Evolutionary conservation across 1,140 invertebrate genomes (phyloP).

Genomic region (Tetragonula clypearis): DNA sequence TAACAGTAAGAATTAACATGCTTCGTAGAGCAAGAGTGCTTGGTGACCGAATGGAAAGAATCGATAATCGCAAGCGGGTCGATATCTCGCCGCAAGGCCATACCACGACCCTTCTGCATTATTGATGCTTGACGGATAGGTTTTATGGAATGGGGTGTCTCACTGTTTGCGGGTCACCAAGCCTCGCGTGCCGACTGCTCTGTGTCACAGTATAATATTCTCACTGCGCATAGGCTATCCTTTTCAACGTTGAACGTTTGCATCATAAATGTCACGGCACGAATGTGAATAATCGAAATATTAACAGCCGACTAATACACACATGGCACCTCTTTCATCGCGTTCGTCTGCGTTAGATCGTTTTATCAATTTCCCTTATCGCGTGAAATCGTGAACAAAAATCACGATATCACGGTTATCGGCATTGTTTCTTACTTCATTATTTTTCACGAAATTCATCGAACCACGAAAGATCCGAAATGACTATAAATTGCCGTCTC

Average conservation of each 20-base stretch:
- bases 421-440: background rate
- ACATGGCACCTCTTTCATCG: background rate
- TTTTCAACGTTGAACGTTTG: background rate
- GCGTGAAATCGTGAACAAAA: background rate
- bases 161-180: conserved; percentile 67
- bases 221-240: conserved; percentile 34
- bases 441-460: background rate
- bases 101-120: conserved; percentile 74
- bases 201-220: conserved; percentile 58
- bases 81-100: conserved; percentile 74
- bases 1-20: conserved; percentile 8
- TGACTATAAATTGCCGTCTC: background rate
- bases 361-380: background rate
- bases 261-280: background rate
- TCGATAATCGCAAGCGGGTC: conserved; percentile 71
- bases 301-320: background rate
- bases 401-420: background rate
- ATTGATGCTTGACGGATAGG: conserved; percentile 73
- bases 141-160: conserved; percentile 71
- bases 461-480: background rate
- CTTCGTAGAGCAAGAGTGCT: conserved; percentile 32
- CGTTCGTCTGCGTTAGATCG: background rate
- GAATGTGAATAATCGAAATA: conserved; percentile 10
- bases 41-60: conserved; percentile 43
- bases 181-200: conserved; percentile 53